A percentile compares a stretch with the other conserved stretches of the same genome.
These are phyloP conservation scores for Salvelinus alpinus DNA, from an alignment of 2,113 vertebrate species.

Conservation along the genomic window DNA sequence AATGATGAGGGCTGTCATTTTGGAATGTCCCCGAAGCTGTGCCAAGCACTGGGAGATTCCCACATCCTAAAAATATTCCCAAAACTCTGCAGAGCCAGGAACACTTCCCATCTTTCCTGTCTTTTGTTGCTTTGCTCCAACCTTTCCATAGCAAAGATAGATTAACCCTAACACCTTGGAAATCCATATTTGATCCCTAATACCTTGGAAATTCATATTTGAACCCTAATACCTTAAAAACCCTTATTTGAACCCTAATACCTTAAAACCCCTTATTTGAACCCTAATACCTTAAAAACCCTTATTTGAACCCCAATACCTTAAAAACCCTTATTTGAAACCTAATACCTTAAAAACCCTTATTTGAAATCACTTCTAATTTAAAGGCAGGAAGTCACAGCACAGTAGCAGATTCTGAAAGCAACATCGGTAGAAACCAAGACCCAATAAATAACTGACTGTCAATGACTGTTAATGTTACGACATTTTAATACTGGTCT, in stretches of 20 bases:
- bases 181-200: too few species aligned
- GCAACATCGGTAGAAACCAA: background rate
- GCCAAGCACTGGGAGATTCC: conserved; percentile 65
- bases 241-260: background rate
- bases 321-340: background rate
- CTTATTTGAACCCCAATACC: background rate
- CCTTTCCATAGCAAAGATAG: conserved; percentile 34
- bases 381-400: background rate
- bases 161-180: background rate
- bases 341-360: background rate
- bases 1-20: conserved; percentile 47
- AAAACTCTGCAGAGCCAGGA: background rate
- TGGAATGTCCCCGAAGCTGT: conserved; percentile 69
- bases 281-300: background rate
- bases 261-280: too few species aligned
- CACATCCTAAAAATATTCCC: conserved; percentile 53
- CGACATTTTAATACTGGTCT: too few species aligned
- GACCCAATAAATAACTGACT: background rate
- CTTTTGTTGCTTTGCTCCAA: conserved; percentile 16
- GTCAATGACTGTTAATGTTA: too few species aligned
- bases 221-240: background rate
- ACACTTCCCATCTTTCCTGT: background rate
- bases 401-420: background rate
- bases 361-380: background rate
- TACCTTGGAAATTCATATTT: too few species aligned